A percentile compares a stretch with the other conserved stretches of the same genome.
phyloP scores from a whole-genome alignment of 2,888 invertebrate species.

The Nysson spinosus region DNA sequence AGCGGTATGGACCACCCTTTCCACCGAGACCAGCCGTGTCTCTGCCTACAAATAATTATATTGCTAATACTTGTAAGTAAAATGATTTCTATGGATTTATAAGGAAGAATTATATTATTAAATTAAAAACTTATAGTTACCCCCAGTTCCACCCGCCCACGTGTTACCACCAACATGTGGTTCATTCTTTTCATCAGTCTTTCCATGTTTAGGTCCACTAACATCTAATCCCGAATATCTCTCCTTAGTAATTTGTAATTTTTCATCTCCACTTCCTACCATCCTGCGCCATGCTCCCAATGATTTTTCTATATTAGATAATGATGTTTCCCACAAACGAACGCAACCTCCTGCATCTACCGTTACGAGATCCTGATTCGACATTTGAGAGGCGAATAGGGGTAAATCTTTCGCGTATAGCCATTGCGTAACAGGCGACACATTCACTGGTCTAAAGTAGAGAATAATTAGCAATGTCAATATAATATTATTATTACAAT shows the following conservation, averaged over 20 bases:
- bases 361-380: conserved; percentile 79
- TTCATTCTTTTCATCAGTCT: conserved; percentile 91
- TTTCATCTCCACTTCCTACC: conserved; percentile 77
- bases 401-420: conserved; percentile 76
- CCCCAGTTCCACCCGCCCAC: conserved; percentile 97
- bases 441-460: conserved; percentile 63
- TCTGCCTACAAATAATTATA: too few species aligned
- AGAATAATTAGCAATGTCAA: too few species aligned
- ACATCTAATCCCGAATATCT: conserved; percentile 83
- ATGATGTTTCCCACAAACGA: conserved; percentile 79
- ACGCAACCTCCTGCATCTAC: conserved; percentile 80
- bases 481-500: too few species aligned
- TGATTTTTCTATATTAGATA: conserved; percentile 75
- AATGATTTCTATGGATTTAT: too few species aligned
- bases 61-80: not conserved
- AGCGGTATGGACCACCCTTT: conserved; percentile 95
- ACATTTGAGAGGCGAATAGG: conserved; percentile 75
- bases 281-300: conserved; percentile 78
- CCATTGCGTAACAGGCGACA: conserved; percentile 78
- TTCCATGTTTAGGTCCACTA: conserved; percentile 93
- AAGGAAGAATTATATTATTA: too few species aligned
- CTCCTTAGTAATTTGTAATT: conserved; percentile 87
- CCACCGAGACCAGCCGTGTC: conserved; percentile 98
- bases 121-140: too few species aligned
- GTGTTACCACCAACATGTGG: conserved; percentile 98